Evolutionary conservation across 2,888 invertebrate species (phyloP), one percentile per base, ranked within the genome.

Genomic region (Eupithecia inturbata): DNA sequence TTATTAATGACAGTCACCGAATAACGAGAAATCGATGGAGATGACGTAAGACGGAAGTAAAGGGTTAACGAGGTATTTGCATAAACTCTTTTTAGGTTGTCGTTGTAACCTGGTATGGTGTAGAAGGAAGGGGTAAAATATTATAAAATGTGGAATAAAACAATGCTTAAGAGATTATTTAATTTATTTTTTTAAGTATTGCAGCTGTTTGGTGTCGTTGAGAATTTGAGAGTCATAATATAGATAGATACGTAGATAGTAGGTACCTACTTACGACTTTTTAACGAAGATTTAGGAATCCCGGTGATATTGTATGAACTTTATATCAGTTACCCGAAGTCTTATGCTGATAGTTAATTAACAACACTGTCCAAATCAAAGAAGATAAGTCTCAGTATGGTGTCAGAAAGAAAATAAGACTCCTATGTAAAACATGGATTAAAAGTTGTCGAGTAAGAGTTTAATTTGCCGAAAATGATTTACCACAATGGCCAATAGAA

Each of bases 1-100:
- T 93, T 92, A 92, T 91, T 92, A 92, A 92, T 92, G 92, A 91
- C 91, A 89, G 77, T 85, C 83, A 84, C 85, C 82, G 86, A 89
- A 90, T 92, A 92, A 92, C 91, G 92, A 86, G 89, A 88, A 92
- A 93, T 93, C 92, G 89, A 93, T 92, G 88, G 70, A 78, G 73
- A 71, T 73, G 77, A 76, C 71, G 74, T 73, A 73, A 76, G 73
- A 71, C 73, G 71, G 73, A 69, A 68, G 71, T 63, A 66, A 71
- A 76, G 76, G 76, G 76, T 76, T 76, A 71, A 71, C 36, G 39
- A 22, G 33, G 33, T 66, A 66, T 66, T 66, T 66, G 66, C 66
- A 66, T 66, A 66, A 49, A 73, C 22, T 67, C 39, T n/a, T 70
- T 72, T 67, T 67, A 41, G 22, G 57, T 33, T 60, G 67, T 39